Conservation (phyloP, 2,113 vertebrate species). For the Jacana jacana region DNA sequence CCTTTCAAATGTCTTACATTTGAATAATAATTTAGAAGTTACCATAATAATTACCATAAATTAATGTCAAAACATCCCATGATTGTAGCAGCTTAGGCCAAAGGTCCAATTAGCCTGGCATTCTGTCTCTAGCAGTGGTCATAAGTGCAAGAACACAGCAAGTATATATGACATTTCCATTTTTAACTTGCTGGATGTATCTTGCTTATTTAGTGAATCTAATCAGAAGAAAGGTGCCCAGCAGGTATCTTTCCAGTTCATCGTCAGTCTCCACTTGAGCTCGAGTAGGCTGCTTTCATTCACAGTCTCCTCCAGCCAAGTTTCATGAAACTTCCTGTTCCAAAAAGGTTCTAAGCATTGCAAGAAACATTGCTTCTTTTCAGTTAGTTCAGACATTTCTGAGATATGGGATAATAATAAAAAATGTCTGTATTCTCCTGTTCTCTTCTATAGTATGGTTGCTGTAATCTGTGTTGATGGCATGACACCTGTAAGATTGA, state of each 20-base stretch:
- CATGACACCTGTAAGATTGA: not conserved
- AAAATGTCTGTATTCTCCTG: not conserved
- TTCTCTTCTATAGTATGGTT: not conserved
- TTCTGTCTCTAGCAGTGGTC: not conserved
- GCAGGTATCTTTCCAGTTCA: not conserved
- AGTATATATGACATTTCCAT: not conserved
- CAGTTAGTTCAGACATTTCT: not conserved
- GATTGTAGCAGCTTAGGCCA: not conserved
- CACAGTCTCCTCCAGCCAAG: not conserved
- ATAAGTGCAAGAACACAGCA: not conserved
- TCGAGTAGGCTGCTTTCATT: not conserved
- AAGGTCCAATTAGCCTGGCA: not conserved
- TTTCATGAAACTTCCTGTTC: not conserved
- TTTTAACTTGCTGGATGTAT: not conserved
- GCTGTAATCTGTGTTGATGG: not conserved
- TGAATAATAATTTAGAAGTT: not conserved
- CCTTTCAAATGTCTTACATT: not conserved
- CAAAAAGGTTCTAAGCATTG: not conserved
- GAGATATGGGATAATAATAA: not conserved
- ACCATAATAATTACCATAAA: not conserved
- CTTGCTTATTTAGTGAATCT: not conserved
- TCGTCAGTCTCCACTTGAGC: not conserved
- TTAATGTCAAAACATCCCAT: not conserved
- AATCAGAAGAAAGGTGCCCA: not conserved
- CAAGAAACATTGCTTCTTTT: not conserved